Base-by-base conservation (phyloP, 2,113 vertebrate species). In the Spheniscus mendiculus region DNA sequence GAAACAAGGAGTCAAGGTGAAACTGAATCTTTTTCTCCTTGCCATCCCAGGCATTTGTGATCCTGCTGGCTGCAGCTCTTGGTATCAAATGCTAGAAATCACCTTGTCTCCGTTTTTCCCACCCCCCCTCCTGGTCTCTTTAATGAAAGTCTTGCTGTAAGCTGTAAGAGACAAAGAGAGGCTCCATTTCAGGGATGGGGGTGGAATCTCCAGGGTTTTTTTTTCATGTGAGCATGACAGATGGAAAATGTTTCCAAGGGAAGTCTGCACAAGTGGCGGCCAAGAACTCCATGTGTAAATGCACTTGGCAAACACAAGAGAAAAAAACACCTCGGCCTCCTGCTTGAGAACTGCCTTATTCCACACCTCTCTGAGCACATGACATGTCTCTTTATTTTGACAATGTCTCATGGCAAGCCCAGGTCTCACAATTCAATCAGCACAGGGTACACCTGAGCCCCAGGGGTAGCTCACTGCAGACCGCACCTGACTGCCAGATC, bases 281-380 rank as follows among this genome's bases (percentile, higher is more conserved):
- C 94, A 97, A 95, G 67, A 88, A 65, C 61, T 95, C 71, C 45
- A 55, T 55, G 82, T 87, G 81, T 91, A 93, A 96, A 95, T 96
- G 76, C 83, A 86, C 36, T 96, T 84, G 92, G 78, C 83, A 96
- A 94, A 65, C 1, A 2, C 8, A 40, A 50, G 25, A 82, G 9
- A 12, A 73, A 95, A 93, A 89, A 73, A 6, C 29, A 93, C 42
- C 50, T 94, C 4, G 0, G 44, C 38, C 66, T 83, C 62, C 55
- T 92, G 27, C 74, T 89, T 88, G 30, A 94, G 69, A 82, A 44
- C 32, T 80, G 45, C 32, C 27, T 86, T 63, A 42, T 49, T 81
- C 79, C 69, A 22, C 62, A 78, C 34, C 49, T 85, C 69, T 74
- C n/a, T 1, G 2, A 74, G 21, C 40, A 87, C 49, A 69, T 76